Conservation (phyloP, 2,797 vertebrate genomes). For the Anolis apletophallus region DNA sequence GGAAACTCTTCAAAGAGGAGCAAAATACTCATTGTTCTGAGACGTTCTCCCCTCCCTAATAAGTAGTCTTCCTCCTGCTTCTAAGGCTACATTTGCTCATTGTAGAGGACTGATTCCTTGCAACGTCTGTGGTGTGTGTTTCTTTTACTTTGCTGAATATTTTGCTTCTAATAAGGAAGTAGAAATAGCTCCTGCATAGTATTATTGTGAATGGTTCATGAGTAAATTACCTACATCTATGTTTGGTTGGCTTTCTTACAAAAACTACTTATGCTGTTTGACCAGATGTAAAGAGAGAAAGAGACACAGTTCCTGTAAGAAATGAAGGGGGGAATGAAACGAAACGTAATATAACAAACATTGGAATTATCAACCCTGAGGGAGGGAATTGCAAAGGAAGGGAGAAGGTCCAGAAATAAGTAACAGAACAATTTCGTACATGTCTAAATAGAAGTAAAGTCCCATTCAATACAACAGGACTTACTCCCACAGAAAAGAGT, state of each 20-base stretch:
- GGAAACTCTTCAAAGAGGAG: constrained; percentile 1
- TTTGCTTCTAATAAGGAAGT: not conserved
- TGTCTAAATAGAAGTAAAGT: not conserved
- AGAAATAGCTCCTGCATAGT: not conserved
- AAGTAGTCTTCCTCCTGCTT: not conserved
- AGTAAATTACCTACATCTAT: not conserved
- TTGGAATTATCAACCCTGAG: not conserved
- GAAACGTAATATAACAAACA: not conserved
- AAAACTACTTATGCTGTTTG: not conserved
- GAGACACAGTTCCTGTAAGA: not conserved
- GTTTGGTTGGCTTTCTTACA: not conserved
- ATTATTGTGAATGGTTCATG: not conserved
- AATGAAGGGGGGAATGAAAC: not conserved
- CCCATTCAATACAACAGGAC: not conserved
- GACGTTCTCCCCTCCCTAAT: not conserved
- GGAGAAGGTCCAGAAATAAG: not conserved
- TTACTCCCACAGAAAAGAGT: not conserved
- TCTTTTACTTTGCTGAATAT: not conserved
- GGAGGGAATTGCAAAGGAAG: not conserved
- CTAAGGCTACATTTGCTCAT: not conserved
- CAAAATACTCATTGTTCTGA: not conserved
- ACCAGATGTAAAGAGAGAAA: not conserved
- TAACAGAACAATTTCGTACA: not conserved
- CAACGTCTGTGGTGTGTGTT: not conserved
- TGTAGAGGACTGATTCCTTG: not conserved